Conservation (phyloP, 2,113 vertebrate species). For the Erythrocercus mccallii region DNA sequence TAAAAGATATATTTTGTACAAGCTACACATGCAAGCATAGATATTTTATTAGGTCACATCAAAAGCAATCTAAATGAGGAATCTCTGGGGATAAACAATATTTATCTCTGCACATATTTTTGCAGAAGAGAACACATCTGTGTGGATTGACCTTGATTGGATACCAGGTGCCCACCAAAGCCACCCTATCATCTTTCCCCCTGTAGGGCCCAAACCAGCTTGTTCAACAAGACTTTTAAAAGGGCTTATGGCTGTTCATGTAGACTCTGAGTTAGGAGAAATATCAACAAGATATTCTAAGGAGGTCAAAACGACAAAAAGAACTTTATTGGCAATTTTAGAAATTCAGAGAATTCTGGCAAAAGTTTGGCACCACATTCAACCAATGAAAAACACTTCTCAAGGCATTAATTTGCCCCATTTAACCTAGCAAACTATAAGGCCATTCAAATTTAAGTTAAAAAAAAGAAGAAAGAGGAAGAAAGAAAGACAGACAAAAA, state of each 20-base stretch:
- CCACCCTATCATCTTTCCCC: not conserved
- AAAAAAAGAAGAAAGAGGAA: not conserved
- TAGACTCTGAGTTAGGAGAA: not conserved
- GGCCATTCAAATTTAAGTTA: not conserved
- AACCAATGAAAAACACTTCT: not conserved
- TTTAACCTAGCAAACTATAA: not conserved
- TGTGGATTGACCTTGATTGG: not conserved
- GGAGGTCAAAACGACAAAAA: not conserved
- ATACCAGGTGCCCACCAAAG: not conserved
- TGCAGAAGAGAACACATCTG: too few species aligned
- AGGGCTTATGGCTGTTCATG: too few species aligned
- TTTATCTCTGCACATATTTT: not conserved
- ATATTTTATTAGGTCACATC: not conserved
- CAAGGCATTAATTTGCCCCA: too few species aligned
- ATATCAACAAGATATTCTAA: not conserved
- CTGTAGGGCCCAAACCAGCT: not conserved
- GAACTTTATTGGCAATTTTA: not conserved
- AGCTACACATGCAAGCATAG: not conserved
- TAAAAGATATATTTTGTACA: not conserved
- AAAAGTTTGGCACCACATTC: not conserved
- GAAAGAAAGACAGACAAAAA: not conserved
- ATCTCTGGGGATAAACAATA: not conserved
- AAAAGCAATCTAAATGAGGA: not conserved
- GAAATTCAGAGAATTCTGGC: not conserved
- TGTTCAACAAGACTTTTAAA: fast-evolving